Conservation (phyloP, 1,140 invertebrate genomes). For the Cryptotermes secundus region DNA sequence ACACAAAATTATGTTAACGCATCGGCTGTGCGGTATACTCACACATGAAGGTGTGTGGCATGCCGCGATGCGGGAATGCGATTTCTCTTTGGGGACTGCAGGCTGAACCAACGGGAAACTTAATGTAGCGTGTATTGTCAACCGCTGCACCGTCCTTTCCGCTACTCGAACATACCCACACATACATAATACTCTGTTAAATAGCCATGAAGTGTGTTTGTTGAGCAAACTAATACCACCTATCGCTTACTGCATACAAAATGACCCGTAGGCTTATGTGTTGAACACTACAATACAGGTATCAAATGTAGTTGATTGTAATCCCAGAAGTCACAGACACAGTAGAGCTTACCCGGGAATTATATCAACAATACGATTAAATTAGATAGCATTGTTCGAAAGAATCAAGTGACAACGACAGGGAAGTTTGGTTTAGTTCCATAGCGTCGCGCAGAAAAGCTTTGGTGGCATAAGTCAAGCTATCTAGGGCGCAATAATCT, state of each 20-base stretch:
- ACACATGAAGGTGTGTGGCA: neutral
- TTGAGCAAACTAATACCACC: neutral
- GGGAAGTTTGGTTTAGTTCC: no score
- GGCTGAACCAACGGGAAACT: neutral
- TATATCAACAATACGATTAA: neutral
- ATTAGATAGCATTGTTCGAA: neutral
- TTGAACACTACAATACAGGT: neutral
- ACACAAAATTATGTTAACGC: no score
- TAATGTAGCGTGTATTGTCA: neutral
- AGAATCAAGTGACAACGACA: no score
- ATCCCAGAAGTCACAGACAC: neutral
- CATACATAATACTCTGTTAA: neutral
- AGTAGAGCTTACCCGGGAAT: neutral
- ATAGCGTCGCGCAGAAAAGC: no score
- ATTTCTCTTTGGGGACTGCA: neutral
- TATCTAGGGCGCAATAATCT: no score
- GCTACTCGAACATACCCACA: neutral
- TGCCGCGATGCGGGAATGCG: neutral
- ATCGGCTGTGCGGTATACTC: neutral
- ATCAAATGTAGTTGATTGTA: neutral
- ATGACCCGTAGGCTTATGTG: no score
- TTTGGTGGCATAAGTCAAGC: no score
- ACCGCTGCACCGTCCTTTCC: neutral
- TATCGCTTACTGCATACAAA: neutral
- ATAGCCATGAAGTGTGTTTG: neutral